These are phyloP conservation scores for Limnephilus rhombicus DNA, from an alignment of 2,888 invertebrate genomes.

Conservation along the genomic window DNA sequence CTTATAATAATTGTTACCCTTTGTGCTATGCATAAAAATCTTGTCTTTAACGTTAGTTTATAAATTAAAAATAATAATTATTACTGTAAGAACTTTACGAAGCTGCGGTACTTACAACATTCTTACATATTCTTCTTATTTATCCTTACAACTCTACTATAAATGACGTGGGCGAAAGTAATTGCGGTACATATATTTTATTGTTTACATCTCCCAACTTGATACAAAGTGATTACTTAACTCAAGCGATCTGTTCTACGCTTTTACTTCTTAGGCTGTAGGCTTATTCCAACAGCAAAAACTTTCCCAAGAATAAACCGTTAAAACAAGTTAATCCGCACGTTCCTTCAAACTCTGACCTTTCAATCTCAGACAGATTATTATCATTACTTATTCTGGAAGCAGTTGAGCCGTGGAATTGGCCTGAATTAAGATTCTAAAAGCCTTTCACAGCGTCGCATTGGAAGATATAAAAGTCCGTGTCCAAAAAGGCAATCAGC, in stretches of 20 bases:
- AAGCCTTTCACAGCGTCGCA: neutral
- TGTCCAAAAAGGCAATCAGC: neutral
- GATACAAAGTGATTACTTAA: neutral
- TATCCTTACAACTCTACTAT: neutral
- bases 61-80: too few species aligned
- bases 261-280: neutral
- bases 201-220: neutral
- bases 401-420: neutral
- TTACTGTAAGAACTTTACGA: neutral
- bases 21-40: too few species aligned
- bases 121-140: neutral
- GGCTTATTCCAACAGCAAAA: neutral
- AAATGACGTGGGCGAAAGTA: neutral
- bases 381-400: neutral
- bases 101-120: neutral
- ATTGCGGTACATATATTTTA: neutral
- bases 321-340: neutral
- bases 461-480: neutral
- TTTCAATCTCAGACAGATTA: neutral
- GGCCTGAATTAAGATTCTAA: neutral
- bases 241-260: neutral
- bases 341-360: neutral
- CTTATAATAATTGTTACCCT: too few species aligned
- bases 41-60: too few species aligned
- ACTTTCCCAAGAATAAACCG: neutral